Evolutionary conservation across 2,113 vertebrate species (phyloP).

Genomic region (Polyodon spathula): DNA sequence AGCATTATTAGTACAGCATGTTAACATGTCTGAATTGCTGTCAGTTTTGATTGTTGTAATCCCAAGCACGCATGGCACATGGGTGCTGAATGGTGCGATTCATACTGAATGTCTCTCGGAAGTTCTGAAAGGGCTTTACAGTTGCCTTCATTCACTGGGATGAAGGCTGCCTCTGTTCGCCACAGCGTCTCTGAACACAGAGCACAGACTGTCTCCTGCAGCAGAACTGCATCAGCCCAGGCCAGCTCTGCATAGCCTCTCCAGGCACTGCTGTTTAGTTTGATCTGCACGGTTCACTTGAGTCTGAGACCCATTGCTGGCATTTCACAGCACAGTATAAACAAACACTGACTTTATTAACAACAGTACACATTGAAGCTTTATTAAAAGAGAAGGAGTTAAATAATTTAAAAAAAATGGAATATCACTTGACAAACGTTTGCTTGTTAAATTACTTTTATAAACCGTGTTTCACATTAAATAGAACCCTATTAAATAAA

Average conservation of each 20-base stretch:
- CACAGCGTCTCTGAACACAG: constrained; percentile 10
- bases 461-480: no score
- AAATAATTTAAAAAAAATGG: no score
- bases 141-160: constrained; percentile 36
- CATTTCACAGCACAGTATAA: neutral
- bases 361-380: no score
- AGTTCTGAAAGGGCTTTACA: constrained; percentile 20
- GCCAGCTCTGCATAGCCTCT: no score
- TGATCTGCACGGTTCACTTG: neutral
- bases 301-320: no score
- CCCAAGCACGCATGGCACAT: constrained; percentile 22
- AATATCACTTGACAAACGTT: no score
- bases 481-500: no score
- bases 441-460: no score
- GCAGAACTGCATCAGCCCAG: neutral
- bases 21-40: no score
- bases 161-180: constrained; percentile 57
- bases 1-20: no score
- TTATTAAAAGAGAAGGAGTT: no score
- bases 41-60: constrained; percentile 7
- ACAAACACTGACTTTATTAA: constrained; percentile 4
- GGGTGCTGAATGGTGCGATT: constrained; percentile 26
- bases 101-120: constrained; percentile 15
- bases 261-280: neutral
- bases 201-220: constrained; percentile 7